phyloP scores from a whole-genome alignment of 2,797 vertebrate species.

The Acestrorhynchus altus region DNA sequence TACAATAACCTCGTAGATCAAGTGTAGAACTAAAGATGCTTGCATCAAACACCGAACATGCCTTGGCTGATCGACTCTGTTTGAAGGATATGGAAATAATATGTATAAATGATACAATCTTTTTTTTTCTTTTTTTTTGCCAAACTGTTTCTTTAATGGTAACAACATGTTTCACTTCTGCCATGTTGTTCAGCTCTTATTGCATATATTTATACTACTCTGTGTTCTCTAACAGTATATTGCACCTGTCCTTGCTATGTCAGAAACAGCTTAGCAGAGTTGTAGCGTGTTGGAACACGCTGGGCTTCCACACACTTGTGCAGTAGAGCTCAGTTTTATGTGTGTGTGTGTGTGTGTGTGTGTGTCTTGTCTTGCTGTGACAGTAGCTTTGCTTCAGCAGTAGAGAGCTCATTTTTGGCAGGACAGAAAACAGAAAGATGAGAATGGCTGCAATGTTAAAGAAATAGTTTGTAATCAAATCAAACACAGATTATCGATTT shows the following conservation, averaged over 20 bases:
- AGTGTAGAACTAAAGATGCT: no score
- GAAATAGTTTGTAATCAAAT: background rate
- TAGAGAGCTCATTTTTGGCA: background rate
- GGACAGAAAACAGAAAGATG: background rate
- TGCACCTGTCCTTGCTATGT: slow-evolving; percentile 12
- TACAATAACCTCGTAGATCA: no score
- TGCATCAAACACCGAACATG: no score
- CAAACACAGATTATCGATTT: background rate
- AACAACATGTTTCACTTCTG: background rate
- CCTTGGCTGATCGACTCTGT: no score
- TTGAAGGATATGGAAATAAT: no score
- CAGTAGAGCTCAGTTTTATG: slow-evolving; percentile 6
- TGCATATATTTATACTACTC: slow-evolving; percentile 5
- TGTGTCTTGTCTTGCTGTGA: background rate
- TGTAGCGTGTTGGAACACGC: background rate
- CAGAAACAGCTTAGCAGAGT: slow-evolving; percentile 13
- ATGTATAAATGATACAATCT: no score
- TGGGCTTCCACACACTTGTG: background rate
- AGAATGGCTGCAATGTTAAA: background rate
- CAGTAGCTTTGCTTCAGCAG: slow-evolving; percentile 7
- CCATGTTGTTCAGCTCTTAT: background rate
- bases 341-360: no score
- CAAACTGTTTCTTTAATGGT: background rate
- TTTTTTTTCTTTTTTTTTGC: no score
- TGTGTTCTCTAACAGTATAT: slow-evolving; percentile 10